Base-by-base conservation (phyloP, 2,797 vertebrate genomes). In the Acipenser ruthenus region DNA sequence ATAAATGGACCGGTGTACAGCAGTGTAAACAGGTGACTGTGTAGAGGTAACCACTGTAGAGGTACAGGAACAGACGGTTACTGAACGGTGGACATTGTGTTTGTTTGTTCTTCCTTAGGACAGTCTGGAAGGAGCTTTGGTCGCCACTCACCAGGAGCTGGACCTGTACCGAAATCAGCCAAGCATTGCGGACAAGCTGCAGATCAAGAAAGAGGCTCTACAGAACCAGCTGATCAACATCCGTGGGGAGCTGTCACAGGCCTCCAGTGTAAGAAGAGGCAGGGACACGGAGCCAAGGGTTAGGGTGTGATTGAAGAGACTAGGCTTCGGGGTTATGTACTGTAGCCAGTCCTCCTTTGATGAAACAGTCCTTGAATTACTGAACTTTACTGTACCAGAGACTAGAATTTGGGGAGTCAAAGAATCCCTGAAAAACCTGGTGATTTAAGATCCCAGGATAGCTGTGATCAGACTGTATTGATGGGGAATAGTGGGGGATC, bases 181-280 rank as follows among this genome's bases (percentile, higher is more conserved):
- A 0, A 65, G 89, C 67, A 86, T 88, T 69, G 88, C 93, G 0
- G 94, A 95, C 74, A 95, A 96, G 68, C 85, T 99, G 66, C 87
- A 89, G 74, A 89, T 93, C 70, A 97, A 93, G 78, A 99, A 98
- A 75, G 96, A 97, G 49, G 89, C 94, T 0, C 88, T 96, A 48
- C 96, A 99, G 85, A 97, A 94, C 75, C 94, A 97, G 76, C 90
- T 99, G 64, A 95, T 99, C 83, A 95, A 93, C 79, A 95, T 96
- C 73, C 87, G 95, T 0, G 96, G 95, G 74, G 94, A 97, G 78
- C 90, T 98, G 18, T 98, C 95, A 0, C 96, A 97, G 81, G 94
- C 94, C 7, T 94, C 92, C 73, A 95, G 92, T 82, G 96, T 97
- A 91, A 83, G 60, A 91, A 83, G 60, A 62, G 60, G 13, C 13